Percentiles rank a stretch among this genome's conserved stretches.
phyloP scores from a whole-genome alignment of 2,888 invertebrate genomes.

The Molorchus minor region DNA sequence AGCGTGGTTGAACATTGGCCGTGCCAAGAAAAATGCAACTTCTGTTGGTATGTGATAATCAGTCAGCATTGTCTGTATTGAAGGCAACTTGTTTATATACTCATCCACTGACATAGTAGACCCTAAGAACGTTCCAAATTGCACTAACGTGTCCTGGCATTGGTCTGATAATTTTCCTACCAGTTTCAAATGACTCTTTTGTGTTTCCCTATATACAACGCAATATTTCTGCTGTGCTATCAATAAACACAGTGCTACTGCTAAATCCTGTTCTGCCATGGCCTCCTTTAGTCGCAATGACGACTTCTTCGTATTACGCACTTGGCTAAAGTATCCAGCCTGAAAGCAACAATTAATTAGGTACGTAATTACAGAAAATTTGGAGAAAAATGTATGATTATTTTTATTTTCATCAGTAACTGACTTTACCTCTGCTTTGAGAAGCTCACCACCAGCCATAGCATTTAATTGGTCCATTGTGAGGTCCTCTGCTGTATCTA shows the following conservation, averaged over 20 bases:
- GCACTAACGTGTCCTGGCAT: constrained; percentile 98
- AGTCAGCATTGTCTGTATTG: constrained; percentile 85
- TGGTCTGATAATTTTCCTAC: constrained; percentile 88
- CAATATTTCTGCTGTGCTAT: constrained; percentile 98
- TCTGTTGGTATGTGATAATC: constrained; percentile 96
- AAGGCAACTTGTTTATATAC: constrained; percentile 87
- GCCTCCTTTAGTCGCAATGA: constrained; percentile 95
- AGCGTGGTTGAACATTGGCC: constrained; percentile 88
- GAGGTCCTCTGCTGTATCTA: constrained; percentile 96
- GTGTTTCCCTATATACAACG: constrained; percentile 86
- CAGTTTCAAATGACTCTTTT: constrained; percentile 85
- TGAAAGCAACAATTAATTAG: constrained; percentile 59
- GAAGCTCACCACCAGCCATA: constrained; percentile 94
- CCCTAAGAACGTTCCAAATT: constrained; percentile 96
- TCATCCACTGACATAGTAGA: constrained; percentile 95
- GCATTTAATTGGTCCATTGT: constrained; percentile 96
- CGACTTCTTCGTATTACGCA: constrained; percentile 95
- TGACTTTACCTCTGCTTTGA: constrained; percentile 86
- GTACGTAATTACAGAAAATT: neutral
- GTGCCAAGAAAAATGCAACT: constrained; percentile 96
- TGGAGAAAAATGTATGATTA: too few relatives aligned
- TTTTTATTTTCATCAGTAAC: neutral
- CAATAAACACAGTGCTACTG: constrained; percentile 89
- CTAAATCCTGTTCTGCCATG: constrained; percentile 90
- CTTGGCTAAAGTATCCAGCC: constrained; percentile 98